phyloP scores from a whole-genome alignment of 2,888 invertebrate genomes.

The Noctua janthe region DNA sequence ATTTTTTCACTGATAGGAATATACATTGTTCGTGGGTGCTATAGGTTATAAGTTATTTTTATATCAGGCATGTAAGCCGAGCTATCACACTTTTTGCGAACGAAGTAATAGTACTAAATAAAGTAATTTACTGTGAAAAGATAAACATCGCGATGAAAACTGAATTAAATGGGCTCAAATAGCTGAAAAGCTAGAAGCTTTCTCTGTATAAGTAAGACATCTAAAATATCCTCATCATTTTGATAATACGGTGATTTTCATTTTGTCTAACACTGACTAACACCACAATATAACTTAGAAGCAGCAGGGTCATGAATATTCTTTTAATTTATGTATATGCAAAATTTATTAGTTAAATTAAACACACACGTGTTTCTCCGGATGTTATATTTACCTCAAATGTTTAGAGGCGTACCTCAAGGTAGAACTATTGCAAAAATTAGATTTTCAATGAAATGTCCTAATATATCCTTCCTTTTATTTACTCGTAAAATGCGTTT shows the following conservation, averaged over 20 bases:
- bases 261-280: not conserved
- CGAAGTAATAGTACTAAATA: not conserved
- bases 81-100: too few species aligned
- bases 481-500: not conserved
- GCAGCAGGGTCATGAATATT: not conserved
- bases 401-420: slow-evolving; percentile 16
- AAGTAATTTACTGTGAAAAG: not conserved
- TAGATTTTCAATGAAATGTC: slow-evolving; percentile 34
- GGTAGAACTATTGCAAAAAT: slow-evolving; percentile 33
- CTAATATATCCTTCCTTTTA: slow-evolving; percentile 25
- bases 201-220: not conserved
- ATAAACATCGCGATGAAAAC: not conserved
- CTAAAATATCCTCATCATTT: too few species aligned
- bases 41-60: too few species aligned
- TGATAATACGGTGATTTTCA: not conserved
- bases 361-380: slow-evolving; percentile 27
- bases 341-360: not conserved
- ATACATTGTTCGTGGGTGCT: too few species aligned
- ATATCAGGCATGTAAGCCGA: too few species aligned
- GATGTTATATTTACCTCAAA: slow-evolving; percentile 21
- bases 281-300: not conserved
- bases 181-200: not conserved
- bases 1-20: too few species aligned
- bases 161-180: not conserved
- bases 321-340: slow-evolving; percentile 1